Conservation (phyloP, 2,888 invertebrate species). For the Oligia latruncula region DNA sequence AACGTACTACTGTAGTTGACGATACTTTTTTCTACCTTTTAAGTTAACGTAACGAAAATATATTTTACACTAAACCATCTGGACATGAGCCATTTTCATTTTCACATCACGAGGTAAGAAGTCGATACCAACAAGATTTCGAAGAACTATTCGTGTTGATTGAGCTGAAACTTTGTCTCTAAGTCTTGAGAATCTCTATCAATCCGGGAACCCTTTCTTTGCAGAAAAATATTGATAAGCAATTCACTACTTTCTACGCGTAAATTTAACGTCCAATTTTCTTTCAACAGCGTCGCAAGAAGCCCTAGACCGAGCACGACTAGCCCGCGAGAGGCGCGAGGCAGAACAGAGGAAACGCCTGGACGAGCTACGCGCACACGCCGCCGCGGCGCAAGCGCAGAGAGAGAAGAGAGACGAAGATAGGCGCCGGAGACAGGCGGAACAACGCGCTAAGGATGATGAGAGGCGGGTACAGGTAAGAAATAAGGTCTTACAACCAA, state of each 20-base stretch:
- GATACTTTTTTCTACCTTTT: neutral
- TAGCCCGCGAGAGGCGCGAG: constrained; percentile 96
- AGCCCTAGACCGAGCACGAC: constrained; percentile 91
- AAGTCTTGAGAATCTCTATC: neutral
- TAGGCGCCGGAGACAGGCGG: constrained; percentile 94
- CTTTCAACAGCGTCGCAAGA: constrained; percentile 78
- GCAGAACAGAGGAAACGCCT: constrained; percentile 96
- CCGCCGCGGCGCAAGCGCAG: constrained; percentile 96
- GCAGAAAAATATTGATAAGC: neutral
- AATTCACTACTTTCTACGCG: neutral
- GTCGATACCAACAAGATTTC: neutral
- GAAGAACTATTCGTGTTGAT: neutral
- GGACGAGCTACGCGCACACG: constrained; percentile 97
- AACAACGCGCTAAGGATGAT: constrained; percentile 94
- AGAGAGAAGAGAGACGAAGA: constrained; percentile 97
- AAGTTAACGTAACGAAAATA: neutral
- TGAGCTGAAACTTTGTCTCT: neutral
- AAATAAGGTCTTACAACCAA: neutral
- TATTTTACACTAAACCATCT: constrained; percentile 1
- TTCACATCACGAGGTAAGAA: neutral
- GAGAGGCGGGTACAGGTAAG: constrained; percentile 89
- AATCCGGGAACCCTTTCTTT: neutral
- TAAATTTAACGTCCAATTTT: constrained; percentile 3
- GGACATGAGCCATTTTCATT: no score
- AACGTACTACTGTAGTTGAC: neutral